These are phyloP conservation scores for Cosmorhoe ocellata DNA, from an alignment of 2,888 invertebrate species.

Conservation along the genomic window DNA sequence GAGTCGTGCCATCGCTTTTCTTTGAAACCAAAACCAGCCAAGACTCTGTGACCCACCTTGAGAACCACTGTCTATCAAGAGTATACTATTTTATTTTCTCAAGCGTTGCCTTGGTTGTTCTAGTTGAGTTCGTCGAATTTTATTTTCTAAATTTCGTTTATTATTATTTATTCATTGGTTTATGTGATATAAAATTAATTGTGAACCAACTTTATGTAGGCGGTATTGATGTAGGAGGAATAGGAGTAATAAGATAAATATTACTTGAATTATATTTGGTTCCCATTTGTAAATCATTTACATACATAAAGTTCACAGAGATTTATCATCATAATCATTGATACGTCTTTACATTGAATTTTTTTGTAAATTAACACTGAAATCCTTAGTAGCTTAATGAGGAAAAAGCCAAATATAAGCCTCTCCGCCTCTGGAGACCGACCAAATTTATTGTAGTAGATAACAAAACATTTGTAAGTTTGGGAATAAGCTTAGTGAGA, in stretches of 20 bases:
- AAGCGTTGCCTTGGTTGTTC: not conserved
- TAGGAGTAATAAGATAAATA: too few relatives aligned
- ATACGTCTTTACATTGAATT: not conserved
- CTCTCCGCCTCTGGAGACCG: constrained; percentile 39
- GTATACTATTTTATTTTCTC: constrained; percentile 8
- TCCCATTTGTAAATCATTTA: too few relatives aligned
- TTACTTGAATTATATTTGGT: not conserved
- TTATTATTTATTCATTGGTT: constrained; percentile 14
- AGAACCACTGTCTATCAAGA: not conserved
- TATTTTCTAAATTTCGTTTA: too few relatives aligned
- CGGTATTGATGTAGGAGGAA: too few relatives aligned
- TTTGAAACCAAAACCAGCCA: not conserved
- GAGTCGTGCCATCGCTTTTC: not conserved
- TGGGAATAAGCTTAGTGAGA: not conserved
- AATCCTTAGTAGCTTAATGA: constrained; percentile 38
- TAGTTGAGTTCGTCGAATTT: too few relatives aligned
- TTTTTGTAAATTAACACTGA: constrained; percentile 32
- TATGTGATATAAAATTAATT: too few relatives aligned
- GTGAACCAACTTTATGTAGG: too few relatives aligned
- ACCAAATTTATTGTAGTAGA: too few relatives aligned
- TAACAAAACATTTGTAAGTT: too few relatives aligned
- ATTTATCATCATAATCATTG: too few relatives aligned
- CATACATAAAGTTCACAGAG: too few relatives aligned
- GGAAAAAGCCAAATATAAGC: constrained; percentile 34
- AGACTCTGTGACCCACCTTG: too few relatives aligned